A percentile compares a stretch with the other conserved stretches of the same genome.
phyloP scores from a whole-genome alignment of 2,113 vertebrate genomes.

The Platichthys stellatus region DNA sequence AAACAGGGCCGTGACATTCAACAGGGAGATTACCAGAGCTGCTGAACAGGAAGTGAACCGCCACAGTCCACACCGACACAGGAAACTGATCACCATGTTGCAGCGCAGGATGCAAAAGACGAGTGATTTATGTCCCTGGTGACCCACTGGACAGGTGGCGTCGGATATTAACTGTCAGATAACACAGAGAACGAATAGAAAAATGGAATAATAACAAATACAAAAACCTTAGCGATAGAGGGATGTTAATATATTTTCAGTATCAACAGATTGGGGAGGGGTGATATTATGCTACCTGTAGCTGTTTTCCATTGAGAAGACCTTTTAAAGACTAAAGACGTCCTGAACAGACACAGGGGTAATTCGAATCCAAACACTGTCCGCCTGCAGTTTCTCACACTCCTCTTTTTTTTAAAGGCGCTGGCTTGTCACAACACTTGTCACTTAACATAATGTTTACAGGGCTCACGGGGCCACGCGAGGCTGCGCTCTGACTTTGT shows the following conservation, averaged over 20 bases:
- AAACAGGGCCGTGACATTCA: conserved; percentile 79
- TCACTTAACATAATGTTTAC: conserved; percentile 75
- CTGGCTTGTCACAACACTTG: conserved; percentile 75
- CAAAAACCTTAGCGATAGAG: conserved; percentile 31
- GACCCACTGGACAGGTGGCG: conserved; percentile 62
- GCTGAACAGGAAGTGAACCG: conserved; percentile 74
- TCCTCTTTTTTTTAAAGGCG: conserved; percentile 62
- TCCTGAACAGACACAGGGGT: conserved; percentile 44
- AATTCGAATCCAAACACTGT: conserved; percentile 67
- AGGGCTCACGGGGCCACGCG: conserved; percentile 52
- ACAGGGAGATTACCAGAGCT: conserved; percentile 72
- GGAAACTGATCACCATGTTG: conserved; percentile 72
- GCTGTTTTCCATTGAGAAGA: conserved; percentile 54
- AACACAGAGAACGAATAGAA: conserved; percentile 25
- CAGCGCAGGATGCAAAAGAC: conserved; percentile 64
- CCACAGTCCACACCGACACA: conserved; percentile 74
- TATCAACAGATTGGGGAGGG: conserved; percentile 19
- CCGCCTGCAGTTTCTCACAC: conserved; percentile 68
- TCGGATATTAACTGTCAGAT: conserved; percentile 42
- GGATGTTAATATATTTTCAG: conserved; percentile 54
- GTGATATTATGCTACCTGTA: conserved; percentile 27
- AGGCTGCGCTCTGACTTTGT: conserved; percentile 64
- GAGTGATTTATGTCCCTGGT: conserved; percentile 57
- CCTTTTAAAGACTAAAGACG: conserved; percentile 69
- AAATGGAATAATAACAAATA: conserved; percentile 23